Percentiles rank a stretch among this genome's conserved stretches.
These are phyloP conservation scores for Emydoidea blandingii DNA, from an alignment of 2,797 vertebrate genomes.

Conservation along the genomic window DNA sequence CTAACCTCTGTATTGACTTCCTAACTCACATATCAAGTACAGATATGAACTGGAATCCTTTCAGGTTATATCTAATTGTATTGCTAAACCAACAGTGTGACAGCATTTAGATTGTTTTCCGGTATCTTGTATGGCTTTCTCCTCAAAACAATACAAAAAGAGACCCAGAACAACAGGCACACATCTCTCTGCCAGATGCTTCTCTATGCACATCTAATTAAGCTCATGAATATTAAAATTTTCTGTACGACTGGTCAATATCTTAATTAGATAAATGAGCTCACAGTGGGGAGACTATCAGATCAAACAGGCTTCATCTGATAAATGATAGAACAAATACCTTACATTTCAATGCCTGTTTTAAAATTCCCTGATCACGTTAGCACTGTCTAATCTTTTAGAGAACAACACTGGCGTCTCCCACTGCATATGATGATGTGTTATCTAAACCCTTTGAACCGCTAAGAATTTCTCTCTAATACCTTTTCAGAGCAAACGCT, in stretches of 20 bases:
- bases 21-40: neutral
- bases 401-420: neutral
- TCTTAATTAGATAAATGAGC: constrained; percentile 50
- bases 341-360: constrained; percentile 35
- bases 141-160: neutral
- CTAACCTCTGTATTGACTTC: neutral
- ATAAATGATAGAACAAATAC: constrained; percentile 58
- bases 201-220: constrained; percentile 54
- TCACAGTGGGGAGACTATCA: constrained; percentile 57
- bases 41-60: constrained; percentile 3
- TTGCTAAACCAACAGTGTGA: constrained; percentile 59
- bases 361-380: neutral
- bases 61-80: constrained; percentile 30
- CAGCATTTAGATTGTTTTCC: constrained; percentile 38
- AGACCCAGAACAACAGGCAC: constrained; percentile 43
- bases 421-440: neutral
- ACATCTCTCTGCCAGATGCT: neutral
- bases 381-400: constrained; percentile 39
- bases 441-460: constrained; percentile 35
- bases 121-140: constrained; percentile 41
- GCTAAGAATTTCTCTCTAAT: constrained; percentile 18
- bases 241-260: constrained; percentile 58
- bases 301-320: constrained; percentile 61
- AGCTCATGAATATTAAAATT: constrained; percentile 59
- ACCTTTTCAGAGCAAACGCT: constrained; percentile 35